phyloP scores from a whole-genome alignment of 2,797 vertebrate species.

The Cossypha polioptera region DNA sequence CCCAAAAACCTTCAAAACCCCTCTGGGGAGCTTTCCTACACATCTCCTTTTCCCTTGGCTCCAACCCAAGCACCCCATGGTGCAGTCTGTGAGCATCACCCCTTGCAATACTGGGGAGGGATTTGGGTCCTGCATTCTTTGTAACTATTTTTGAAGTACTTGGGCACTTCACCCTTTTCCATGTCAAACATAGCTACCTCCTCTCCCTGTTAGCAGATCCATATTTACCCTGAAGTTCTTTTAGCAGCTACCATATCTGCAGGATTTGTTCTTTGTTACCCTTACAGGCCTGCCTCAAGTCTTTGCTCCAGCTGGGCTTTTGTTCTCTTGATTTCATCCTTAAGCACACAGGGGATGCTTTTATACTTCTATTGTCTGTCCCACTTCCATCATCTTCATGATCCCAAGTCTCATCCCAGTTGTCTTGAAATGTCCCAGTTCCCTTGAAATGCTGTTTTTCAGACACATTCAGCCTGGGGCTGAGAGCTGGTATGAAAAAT shows the following conservation, averaged over 20 bases:
- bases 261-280: background rate
- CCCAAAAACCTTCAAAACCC: background rate
- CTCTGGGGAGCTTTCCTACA: background rate
- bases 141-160: background rate
- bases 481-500: background rate
- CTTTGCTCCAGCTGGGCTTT: background rate
- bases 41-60: background rate
- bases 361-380: background rate
- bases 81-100: fast-evolving
- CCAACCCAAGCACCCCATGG: background rate
- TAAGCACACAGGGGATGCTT: background rate
- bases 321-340: background rate
- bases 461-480: background rate
- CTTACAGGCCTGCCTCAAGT: background rate
- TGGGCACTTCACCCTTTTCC: background rate
- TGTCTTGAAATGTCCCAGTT: background rate
- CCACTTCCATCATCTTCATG: background rate
- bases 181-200: background rate
- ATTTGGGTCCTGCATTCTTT: background rate
- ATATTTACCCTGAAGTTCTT: background rate
- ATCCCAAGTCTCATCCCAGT: background rate
- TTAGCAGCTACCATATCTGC: background rate
- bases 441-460: background rate
- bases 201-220: background rate
- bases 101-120: background rate